Conservation (phyloP, 1,140 invertebrate species). For the Psix sp. region DNA sequence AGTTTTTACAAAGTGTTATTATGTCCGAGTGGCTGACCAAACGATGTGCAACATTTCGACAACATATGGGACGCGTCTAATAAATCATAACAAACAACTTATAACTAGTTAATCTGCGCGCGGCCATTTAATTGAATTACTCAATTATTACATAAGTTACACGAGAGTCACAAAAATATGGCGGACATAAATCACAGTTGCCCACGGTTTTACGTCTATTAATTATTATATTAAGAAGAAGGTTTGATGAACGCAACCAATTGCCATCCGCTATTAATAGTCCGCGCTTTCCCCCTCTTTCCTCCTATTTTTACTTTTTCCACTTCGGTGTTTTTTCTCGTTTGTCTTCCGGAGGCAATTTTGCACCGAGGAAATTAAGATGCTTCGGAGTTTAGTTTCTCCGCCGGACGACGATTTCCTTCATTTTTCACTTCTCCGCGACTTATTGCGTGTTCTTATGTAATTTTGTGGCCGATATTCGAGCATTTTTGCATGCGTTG, state of each 20-base stretch:
- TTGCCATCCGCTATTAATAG: slow-evolving; percentile 13
- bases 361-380: too few species aligned
- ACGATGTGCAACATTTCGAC: slow-evolving; percentile 17
- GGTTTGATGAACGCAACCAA: slow-evolving; percentile 14
- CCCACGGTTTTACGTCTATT: slow-evolving; percentile 10
- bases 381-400: too few species aligned
- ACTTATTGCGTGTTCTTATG: too few species aligned
- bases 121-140: slow-evolving; percentile 24
- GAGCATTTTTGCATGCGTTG: too few species aligned
- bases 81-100: slow-evolving; percentile 37
- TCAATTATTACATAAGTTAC: slow-evolving; percentile 16
- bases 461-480: too few species aligned
- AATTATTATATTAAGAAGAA: slow-evolving; percentile 9
- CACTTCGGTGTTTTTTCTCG: too few species aligned
- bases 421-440: too few species aligned
- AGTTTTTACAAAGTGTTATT: slow-evolving; percentile 19
- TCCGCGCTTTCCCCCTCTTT: not conserved
- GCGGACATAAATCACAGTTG: slow-evolving; percentile 20
- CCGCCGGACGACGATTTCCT: too few species aligned
- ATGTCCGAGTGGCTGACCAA: not conserved
- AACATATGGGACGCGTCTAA: slow-evolving; percentile 19
- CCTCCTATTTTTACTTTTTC: not conserved
- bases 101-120: slow-evolving; percentile 22
- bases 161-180: slow-evolving; percentile 19
- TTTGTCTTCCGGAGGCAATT: too few species aligned